A percentile compares a stretch with the other conserved stretches of the same genome.
phyloP scores from a whole-genome alignment of 2,797 vertebrate species.

The Chiloscyllium punctatum region DNA sequence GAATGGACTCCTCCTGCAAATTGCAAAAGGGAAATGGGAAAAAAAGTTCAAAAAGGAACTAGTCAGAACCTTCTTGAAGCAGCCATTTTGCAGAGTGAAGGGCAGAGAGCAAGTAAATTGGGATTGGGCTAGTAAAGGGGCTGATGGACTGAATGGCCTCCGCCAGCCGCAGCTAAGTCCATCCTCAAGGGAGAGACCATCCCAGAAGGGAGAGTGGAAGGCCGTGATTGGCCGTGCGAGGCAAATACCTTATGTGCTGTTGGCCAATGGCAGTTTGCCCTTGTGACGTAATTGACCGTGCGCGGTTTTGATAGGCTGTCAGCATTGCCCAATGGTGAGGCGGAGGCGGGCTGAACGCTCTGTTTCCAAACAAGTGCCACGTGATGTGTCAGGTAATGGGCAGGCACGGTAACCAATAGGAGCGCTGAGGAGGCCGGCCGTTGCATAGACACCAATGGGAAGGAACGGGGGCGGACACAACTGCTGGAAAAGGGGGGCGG shows the following conservation, averaged over 20 bases:
- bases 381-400: not conserved
- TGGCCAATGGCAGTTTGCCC: not conserved
- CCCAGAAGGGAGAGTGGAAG: no score
- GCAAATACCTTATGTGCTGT: conserved; percentile 1
- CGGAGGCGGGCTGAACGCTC: not conserved
- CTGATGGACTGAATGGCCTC: not conserved
- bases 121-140: not conserved
- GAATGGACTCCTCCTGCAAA: no score
- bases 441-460: conserved; percentile 40
- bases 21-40: no score
- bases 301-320: not conserved
- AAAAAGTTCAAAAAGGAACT: no score
- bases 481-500: no score
- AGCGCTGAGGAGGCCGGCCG: conserved; percentile 33
- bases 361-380: not conserved
- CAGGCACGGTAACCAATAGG: not conserved
- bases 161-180: rapidly evolving
- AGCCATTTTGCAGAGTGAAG: not conserved
- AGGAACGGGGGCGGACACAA: no score
- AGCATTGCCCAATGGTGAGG: not conserved
- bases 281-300: not conserved
- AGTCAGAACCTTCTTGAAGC: not conserved
- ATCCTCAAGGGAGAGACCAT: no score
- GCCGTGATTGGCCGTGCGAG: not conserved
- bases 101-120: not conserved